These are phyloP conservation scores for Centropus bengalensis DNA, from an alignment of 2,113 vertebrate species.

Conservation along the genomic window DNA sequence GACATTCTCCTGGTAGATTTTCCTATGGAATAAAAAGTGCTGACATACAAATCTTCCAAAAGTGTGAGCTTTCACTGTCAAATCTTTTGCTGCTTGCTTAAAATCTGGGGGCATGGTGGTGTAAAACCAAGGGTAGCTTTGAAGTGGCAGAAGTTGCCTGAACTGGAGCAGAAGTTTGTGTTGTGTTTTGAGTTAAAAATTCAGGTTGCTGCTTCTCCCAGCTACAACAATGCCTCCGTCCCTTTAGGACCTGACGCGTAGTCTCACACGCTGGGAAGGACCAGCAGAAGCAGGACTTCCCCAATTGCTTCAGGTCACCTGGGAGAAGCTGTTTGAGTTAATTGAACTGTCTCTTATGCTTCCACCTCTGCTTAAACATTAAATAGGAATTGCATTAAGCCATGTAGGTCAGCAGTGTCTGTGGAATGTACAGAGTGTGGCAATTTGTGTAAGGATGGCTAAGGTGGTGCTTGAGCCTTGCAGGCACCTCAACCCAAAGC, in stretches of 20 bases:
- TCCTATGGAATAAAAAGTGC: background rate
- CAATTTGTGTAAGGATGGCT: background rate
- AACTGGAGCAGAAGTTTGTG: background rate
- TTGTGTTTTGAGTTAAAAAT: background rate
- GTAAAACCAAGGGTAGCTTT: background rate
- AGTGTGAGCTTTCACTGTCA: background rate
- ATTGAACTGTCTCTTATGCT: background rate
- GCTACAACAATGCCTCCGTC: background rate
- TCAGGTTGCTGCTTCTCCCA: background rate
- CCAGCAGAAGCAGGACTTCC: background rate
- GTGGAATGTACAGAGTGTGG: background rate
- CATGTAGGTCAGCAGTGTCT: background rate
- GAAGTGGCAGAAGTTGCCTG: background rate
- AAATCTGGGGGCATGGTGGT: fast-evolving
- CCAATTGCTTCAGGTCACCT: background rate
- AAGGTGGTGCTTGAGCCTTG: background rate
- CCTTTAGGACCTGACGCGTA: background rate
- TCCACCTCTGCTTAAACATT: background rate
- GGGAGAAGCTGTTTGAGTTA: background rate
- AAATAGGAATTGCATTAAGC: background rate
- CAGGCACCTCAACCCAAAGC: background rate
- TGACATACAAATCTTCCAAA: fast-evolving
- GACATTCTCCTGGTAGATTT: background rate
- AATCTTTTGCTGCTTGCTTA: background rate
- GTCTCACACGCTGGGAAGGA: fast-evolving